Evolutionary conservation across 2,888 invertebrate species (phyloP), one percentile per base, ranked within the genome.

Genomic region (Tenthredo mesomela): DNA sequence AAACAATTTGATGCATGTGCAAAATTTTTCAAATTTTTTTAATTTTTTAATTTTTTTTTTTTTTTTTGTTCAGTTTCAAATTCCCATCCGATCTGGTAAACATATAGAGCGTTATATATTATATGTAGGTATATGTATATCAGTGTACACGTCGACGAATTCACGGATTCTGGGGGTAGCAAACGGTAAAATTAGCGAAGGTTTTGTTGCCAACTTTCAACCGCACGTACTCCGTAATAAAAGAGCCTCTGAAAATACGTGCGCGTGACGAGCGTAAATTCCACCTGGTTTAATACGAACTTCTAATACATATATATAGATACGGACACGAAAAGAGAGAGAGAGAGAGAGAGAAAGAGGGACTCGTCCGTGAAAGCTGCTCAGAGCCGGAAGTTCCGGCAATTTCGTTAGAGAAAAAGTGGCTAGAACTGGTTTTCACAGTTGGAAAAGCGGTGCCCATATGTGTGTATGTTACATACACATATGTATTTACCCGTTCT

Each of bases 181-280:
- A 73, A 84, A 71, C 47, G 33, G 43, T 73, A 54, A 61, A 85
- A 61, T 50, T 82, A 47, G 85, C 70, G 82, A 82, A 82, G 82
- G 82, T 58, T 82, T 85, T 75, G 43, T 82, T 85, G 50, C 77
- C 77, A 77, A 77, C 77, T 77, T 77, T 77, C 50, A 77, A 77
- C 77, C 77, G 77, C 77, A 77, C 77, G 77, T 77, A 77, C 47
- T 18, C 18, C 61, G 80, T 80, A 80, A 80, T 80, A 80, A 80
- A 80, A 80, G 80, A 78, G 78, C 78, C 37, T 40, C 61, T 21
- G 21, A 80, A 80, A 80, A 80, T 61, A 80, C 80, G 58, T 80
- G 80, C 58, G 61, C 80, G 80, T 80, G 80, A 80, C 58, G 80
- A 80, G 80, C 80, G 80, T 80, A 40, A 80, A 80, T 80, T 80